Evolutionary conservation across 2,797 vertebrate genomes (phyloP), one percentile per base, ranked within the genome.

Genomic region (Gymnodraco acuticeps): DNA sequence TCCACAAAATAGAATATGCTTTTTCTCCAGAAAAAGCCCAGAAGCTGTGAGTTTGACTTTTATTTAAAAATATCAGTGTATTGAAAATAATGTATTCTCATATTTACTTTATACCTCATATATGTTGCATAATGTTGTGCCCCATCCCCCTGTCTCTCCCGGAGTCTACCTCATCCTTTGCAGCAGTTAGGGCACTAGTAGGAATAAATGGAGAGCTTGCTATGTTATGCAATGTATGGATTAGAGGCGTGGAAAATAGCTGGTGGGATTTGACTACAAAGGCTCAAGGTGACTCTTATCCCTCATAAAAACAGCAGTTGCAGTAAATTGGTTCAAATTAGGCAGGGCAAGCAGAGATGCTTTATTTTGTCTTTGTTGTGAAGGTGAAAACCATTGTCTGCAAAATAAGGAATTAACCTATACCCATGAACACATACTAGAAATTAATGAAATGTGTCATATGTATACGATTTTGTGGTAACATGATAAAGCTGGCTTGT

Each of bases 171-270:
- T 79, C 38, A 20, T 64, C 33, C 0, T 76, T 77, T 61, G 64
- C 76, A 76, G 83, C 56, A 45, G 76, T 82, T 77, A 64, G 64
- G 33, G 20, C 64, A 62, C 48, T 47, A 66, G 53, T 33, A 58
- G 20, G 60, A 46, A 58, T 47, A 52, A 71, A 64, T 62, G 64
- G 42, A 74, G 80, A 47, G 69, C 17, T 79, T 56, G 61, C 77
- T 74, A 20, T 59, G 80, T 90, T 89, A 89, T 77, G 88, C 66
- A 91, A 87, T 76, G 70, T 87, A 80, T 86, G 79, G 84, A 89
- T 89, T 86, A 86, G 79, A 78, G 69, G 48, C 5, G 15, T 71
- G 60, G 60, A 63, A 79, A 71, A 53, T 54, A 71, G 46, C 66
- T 54, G 65, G 73, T 81, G 56, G 64, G 73, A 69, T 80, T 64